A percentile compares a stretch with the other conserved stretches of the same genome.
These are phyloP conservation scores for Gonioctena quinquepunctata DNA, from an alignment of 1,140 invertebrate genomes.

Conservation along the genomic window DNA sequence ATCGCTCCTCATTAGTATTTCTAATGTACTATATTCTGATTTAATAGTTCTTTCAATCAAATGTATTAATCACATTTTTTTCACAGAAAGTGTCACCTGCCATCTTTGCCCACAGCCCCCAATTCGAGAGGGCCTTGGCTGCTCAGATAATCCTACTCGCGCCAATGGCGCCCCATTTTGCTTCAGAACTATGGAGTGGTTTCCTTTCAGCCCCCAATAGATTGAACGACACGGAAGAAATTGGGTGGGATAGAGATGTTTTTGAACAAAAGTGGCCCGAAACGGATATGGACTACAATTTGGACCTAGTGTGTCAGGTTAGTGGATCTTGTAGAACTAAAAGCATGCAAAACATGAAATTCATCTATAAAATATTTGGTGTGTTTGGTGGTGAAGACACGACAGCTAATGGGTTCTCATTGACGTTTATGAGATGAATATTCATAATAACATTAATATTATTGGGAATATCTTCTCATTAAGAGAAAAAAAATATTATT, in stretches of 20 bases:
- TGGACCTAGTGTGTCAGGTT: constrained; percentile 69
- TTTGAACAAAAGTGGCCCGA: constrained; percentile 79
- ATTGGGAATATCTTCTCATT: too few species aligned
- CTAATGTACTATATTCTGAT: too few species aligned
- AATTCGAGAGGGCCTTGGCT: constrained; percentile 80
- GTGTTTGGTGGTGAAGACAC: too few species aligned
- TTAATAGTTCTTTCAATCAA: too few species aligned
- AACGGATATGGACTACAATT: constrained; percentile 72
- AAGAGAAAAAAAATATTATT: too few species aligned
- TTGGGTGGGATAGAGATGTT: constrained; percentile 68
- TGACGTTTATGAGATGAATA: too few species aligned
- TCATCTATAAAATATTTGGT: too few species aligned
- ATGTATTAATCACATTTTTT: too few species aligned
- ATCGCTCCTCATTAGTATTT: too few species aligned
- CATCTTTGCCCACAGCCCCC: constrained; percentile 67
- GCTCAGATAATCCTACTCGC: constrained; percentile 81
- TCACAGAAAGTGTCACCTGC: constrained; percentile 61
- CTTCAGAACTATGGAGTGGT: constrained; percentile 86
- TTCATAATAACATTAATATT: too few species aligned
- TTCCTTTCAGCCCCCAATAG: constrained; percentile 67
- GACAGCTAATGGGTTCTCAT: too few species aligned
- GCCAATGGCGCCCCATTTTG: constrained; percentile 87
- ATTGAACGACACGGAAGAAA: constrained; percentile 58
- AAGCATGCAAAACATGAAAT: too few species aligned
- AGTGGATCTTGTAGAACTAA: constrained; percentile 37